Percentiles rank a stretch among this genome's conserved stretches.
These are phyloP conservation scores for Ptychodera flava DNA, from an alignment of 35 echinoderm and acorn worm genomes.

Conservation along the genomic window DNA sequence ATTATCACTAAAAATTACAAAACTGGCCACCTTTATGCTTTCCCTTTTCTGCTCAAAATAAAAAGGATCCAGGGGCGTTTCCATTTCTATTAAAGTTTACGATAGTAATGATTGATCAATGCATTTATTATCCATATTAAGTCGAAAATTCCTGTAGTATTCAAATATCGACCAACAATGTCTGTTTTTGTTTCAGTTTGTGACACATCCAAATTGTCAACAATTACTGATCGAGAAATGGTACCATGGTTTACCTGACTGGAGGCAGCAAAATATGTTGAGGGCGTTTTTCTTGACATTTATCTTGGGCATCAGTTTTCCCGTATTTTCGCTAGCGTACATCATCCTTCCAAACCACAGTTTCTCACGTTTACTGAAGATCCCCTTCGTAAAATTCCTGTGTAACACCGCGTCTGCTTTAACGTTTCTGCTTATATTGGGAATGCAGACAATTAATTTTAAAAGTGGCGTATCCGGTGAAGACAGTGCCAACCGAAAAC, in stretches of 20 bases:
- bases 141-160: too few relatives aligned
- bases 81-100: too few relatives aligned
- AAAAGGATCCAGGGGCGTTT: too few relatives aligned
- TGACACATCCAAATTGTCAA: constrained; percentile 94
- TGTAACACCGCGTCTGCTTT: constrained; percentile 74
- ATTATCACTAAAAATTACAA: too few relatives aligned
- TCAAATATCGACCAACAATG: too few relatives aligned
- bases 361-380: constrained; percentile 55
- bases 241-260: constrained; percentile 83
- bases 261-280: constrained; percentile 76
- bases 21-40: too few relatives aligned
- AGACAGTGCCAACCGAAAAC: constrained; percentile 40
- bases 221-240: constrained; percentile 83
- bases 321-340: constrained; percentile 71
- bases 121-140: too few relatives aligned
- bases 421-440: constrained; percentile 65
- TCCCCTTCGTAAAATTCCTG: constrained; percentile 90
- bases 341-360: constrained; percentile 77
- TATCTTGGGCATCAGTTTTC: constrained; percentile 55
- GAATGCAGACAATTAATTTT: constrained; percentile 57
- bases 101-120: too few relatives aligned
- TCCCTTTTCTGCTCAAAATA: too few relatives aligned
- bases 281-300: constrained; percentile 42
- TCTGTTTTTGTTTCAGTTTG: constrained; percentile 64
- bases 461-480: constrained; percentile 3